phyloP scores from a whole-genome alignment of 2,797 vertebrate genomes.

The Steatocranus sp. region DNA sequence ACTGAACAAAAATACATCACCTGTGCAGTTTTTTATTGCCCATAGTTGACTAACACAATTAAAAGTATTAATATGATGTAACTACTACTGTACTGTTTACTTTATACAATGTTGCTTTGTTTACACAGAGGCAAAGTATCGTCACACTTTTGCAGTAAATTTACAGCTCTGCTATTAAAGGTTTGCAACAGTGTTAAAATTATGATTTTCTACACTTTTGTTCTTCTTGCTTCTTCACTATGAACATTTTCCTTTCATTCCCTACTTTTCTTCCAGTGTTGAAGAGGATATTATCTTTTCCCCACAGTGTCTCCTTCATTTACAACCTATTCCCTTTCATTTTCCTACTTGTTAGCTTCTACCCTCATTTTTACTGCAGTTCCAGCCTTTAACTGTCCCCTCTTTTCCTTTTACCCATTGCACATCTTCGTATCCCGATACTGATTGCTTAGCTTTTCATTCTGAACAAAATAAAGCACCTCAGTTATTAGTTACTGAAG shows the following conservation, averaged over 20 bases:
- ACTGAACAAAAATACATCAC: conserved; percentile 6
- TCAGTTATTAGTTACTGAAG: conserved; percentile 16
- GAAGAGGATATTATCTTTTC: neutral
- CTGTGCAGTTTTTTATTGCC: conserved; percentile 28
- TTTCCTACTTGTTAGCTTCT: neutral
- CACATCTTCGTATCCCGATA: neutral
- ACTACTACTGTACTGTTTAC: conserved; percentile 77
- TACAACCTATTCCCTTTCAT: neutral
- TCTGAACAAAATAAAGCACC: conserved; percentile 26
- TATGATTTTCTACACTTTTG: neutral
- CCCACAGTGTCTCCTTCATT: neutral
- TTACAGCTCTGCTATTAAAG: conserved; percentile 7
- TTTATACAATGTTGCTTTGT: conserved; percentile 58
- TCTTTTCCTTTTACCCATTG: neutral
- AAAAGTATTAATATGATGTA: conserved; percentile 62
- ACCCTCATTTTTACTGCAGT: neutral
- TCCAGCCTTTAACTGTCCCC: neutral
- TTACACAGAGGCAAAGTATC: conserved; percentile 43
- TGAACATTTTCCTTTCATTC: neutral
- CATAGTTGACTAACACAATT: conserved; percentile 64
- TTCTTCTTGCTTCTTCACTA: neutral
- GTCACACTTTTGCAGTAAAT: conserved; percentile 2
- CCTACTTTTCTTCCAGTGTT: neutral
- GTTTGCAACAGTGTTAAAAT: conserved; percentile 21
- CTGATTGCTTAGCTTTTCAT: neutral